Evolutionary conservation across 2,797 vertebrate genomes (phyloP), one percentile per base, ranked within the genome.

Genomic region (Acipenser oxyrinchus): DNA sequence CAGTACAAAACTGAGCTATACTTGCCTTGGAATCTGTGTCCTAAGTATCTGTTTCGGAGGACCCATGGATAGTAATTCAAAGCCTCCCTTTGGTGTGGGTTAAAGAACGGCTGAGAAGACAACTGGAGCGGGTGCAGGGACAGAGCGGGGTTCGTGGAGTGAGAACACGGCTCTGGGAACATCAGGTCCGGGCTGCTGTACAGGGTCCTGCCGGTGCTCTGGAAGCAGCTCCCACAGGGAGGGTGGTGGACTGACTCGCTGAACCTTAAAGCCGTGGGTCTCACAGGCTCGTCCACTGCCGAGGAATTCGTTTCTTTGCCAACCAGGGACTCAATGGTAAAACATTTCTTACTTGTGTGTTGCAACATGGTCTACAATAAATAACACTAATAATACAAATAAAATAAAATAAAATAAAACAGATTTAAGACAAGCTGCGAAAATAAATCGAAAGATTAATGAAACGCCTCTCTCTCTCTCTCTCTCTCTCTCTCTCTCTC

Each of bases 11-110:
- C 9, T 2, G 12, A 55, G 52, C 52, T 15, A 53, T 13, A 68
- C 78, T 76, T 73, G 89, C 88, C 86, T 81, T 83, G 81, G 75
- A 87, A 90, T 60, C 88, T 81, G 79, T 86, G 88, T 15, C 87
- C 87, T 73, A 90, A 85, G 81, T 88, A 90, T 11, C 88, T 74
- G 81, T 85, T 87, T 74, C 90, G 77, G 50, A 91, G 83, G 10
- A 90, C 81, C 89, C 90, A 92, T 0, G 90, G 90, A 79, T 90
- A 89, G 79, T 91, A 90, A 81, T 86, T 86, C 62, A 91, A 80
- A 69, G 86, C 77, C 12, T 90, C 89, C 57, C 87, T 84, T 73
- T 87, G 87, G 68, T 87, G 88, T 68, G 84, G 82, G 60, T 78
- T 79, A 81, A 90, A 89, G 81, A 90, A 88, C 68, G 84, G 81